Conservation (phyloP, 2,797 vertebrate species). For the Pangasius sanitwongsei region DNA sequence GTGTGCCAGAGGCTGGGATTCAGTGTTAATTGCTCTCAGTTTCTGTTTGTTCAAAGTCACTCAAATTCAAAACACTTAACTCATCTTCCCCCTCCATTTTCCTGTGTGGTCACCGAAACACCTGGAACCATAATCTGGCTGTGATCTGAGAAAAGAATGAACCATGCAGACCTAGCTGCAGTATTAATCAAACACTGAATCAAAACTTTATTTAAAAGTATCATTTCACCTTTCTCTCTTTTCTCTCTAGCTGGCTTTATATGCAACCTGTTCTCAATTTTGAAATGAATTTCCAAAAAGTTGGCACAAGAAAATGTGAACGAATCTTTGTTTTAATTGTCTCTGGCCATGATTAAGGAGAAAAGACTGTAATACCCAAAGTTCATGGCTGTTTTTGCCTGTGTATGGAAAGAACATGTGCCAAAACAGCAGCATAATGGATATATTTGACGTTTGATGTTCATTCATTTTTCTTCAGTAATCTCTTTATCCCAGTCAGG, state of each 20-base stretch:
- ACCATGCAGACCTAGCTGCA: constrained; percentile 42
- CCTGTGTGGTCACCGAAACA: constrained; percentile 63
- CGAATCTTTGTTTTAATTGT: neutral
- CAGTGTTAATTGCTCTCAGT: constrained; percentile 74
- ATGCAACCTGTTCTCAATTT: neutral
- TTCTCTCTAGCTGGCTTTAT: neutral
- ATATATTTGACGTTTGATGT: too few species aligned
- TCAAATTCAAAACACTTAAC: constrained; percentile 78
- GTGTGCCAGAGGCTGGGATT: constrained; percentile 64
- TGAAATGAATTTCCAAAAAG: neutral
- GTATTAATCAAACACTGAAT: constrained; percentile 29
- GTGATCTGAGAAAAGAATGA: constrained; percentile 52
- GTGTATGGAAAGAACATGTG: neutral
- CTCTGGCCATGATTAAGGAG: neutral
- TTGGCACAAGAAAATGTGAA: neutral
- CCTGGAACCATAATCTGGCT: constrained; percentile 67
- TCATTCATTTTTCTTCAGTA: neutral
- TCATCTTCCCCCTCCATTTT: constrained; percentile 60
- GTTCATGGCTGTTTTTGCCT: neutral
- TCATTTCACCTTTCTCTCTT: neutral
- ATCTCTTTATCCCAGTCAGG: neutral
- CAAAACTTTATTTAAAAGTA: constrained; percentile 19
- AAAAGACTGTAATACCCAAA: neutral
- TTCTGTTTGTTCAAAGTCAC: constrained; percentile 70
- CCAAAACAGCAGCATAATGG: neutral